These are phyloP conservation scores for Sweltsa coloradensis DNA, from an alignment of 1,140 invertebrate genomes.

Conservation along the genomic window DNA sequence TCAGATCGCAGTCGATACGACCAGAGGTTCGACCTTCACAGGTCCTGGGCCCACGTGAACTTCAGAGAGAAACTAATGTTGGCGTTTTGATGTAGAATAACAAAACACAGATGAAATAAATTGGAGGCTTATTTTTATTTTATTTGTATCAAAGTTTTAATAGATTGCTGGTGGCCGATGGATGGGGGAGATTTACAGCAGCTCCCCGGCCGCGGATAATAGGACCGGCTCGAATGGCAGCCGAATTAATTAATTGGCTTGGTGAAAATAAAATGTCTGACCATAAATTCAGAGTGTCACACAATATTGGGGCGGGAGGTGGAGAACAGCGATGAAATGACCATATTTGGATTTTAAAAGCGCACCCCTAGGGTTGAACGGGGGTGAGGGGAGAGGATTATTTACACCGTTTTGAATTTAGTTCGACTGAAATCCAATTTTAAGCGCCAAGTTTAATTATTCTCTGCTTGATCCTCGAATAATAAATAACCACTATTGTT, in stretches of 20 bases:
- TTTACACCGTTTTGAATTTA: no score
- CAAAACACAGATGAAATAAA: neutral
- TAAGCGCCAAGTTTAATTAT: neutral
- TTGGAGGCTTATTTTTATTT: no score
- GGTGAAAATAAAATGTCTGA: constrained; percentile 5
- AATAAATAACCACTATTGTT: no score
- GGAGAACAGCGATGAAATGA: neutral
- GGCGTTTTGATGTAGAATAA: neutral
- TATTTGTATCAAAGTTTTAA: neutral
- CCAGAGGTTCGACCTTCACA: neutral
- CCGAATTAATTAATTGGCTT: constrained; percentile 6
- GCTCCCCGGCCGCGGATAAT: neutral
- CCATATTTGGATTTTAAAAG: constrained; percentile 3
- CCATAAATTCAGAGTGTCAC: constrained; percentile 3
- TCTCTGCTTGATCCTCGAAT: no score
- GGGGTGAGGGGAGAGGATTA: neutral
- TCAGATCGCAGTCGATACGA: no score
- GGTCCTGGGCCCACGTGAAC: neutral
- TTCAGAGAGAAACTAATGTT: neutral
- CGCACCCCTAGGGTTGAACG: neutral
- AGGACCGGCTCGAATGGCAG: constrained; percentile 1
- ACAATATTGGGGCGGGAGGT: neutral
- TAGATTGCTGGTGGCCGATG: neutral
- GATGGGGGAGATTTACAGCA: neutral
- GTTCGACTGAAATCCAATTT: constrained; percentile 5